phyloP scores from a whole-genome alignment of 37 sponge, comb jelly and placozoan genomes.

The Diacarnus erythraeanus region DNA sequence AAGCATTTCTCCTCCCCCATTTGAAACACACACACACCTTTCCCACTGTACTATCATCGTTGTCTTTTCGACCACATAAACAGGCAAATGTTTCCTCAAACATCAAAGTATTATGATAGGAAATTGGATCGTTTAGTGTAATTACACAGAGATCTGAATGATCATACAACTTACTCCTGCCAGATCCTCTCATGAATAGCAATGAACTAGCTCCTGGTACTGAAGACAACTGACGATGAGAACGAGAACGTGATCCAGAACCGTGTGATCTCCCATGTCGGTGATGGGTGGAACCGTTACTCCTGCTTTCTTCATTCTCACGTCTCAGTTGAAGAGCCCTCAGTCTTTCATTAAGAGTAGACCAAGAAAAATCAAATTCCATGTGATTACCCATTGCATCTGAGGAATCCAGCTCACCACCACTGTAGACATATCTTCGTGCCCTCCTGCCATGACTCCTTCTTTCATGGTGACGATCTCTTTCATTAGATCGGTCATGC shows the following conservation, averaged over 20 bases:
- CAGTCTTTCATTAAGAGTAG: neutral
- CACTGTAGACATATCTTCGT: neutral
- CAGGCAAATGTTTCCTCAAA: too few relatives aligned
- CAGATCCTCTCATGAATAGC: neutral
- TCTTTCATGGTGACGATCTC: neutral
- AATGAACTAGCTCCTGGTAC: neutral
- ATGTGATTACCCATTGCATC: neutral
- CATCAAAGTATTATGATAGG: too few relatives aligned
- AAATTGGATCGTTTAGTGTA: too few relatives aligned
- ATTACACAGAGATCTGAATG: too few relatives aligned
- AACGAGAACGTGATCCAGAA: neutral
- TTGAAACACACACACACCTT: too few relatives aligned
- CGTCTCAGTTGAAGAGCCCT: neutral
- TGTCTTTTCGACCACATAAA: too few relatives aligned
- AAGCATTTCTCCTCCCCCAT: too few relatives aligned
- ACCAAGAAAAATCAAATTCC: neutral
- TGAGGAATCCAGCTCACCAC: neutral
- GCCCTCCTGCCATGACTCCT: neutral
- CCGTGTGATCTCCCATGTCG: neutral
- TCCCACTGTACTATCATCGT: too few relatives aligned
- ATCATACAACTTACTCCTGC: slow-evolving; percentile 1
- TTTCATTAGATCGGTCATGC: neutral
- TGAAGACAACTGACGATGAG: neutral
- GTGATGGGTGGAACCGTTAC: neutral
- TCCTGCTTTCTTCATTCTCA: neutral